Base-by-base conservation (phyloP, 2,113 vertebrate species). In the Ictidomys tridecemlineatus region DNA sequence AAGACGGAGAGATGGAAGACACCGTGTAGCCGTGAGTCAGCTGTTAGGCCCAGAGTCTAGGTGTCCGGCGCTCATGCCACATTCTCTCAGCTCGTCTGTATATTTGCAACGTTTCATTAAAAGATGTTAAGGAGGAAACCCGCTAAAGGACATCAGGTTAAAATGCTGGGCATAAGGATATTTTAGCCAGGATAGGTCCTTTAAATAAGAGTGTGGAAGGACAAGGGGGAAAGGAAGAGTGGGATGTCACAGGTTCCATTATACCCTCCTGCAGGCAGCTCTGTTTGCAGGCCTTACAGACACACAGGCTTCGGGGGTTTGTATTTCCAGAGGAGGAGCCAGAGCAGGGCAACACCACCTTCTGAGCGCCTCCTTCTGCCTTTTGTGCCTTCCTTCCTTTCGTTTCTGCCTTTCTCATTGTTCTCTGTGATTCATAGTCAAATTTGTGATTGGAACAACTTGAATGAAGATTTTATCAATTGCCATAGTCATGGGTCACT, bases 71-170 rank as follows among this genome's bases (percentile, higher is more conserved):
- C 80, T 83, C 53, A 5, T 42, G 30, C 34, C 48, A 92, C 63
- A 48, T 74, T 94, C 65, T 85, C 76, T n/a, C 24, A 53, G 73
- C 20, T 79, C 80, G 77, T 51, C 42, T 77, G 26, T 58, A 39
- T 34, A 4, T 32, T 94, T 84, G 77, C 87, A 93, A 79, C 4
- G 12, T 90, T 93, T 74, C 69, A 67, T 69, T 89, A 61, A 86
- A 61, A 85, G 11, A 22, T 61, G 22, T 61, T 84, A 34, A 76
- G 34, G 20, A 70, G 53, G 93, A 77, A 94, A 69, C 17, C 78
- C 63, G 58, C 17, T 83, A 42, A 63, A 83, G 63, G 48, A 58
- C 20, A 86, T 51, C 16, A 45, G 30, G 70, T 58, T 69, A 65
- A n/a, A 76, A 22, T 32, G 10, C 37, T 42, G 9, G 39, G 24